These are phyloP conservation scores for Spilosoma lubricipeda DNA, from an alignment of 2,888 invertebrate species.

Conservation along the genomic window DNA sequence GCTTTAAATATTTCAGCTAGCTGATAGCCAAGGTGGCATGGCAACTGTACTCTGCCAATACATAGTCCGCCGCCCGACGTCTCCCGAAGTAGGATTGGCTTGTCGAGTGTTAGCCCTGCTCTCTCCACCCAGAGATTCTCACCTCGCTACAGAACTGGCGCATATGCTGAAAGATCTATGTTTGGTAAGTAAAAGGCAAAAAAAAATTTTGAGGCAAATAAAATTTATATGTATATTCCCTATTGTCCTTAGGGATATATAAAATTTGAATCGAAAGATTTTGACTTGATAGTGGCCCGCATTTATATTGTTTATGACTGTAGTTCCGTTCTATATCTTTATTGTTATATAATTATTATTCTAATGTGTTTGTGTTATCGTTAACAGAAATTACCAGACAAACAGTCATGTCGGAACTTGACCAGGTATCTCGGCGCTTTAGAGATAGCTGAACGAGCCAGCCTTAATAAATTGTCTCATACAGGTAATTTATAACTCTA, in stretches of 20 bases:
- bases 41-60: constrained; percentile 70
- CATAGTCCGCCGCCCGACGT: constrained; percentile 63
- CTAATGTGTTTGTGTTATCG: neutral
- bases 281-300: too few relatives aligned
- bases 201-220: too few relatives aligned
- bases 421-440: constrained; percentile 78
- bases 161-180: constrained; percentile 66
- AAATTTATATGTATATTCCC: too few relatives aligned
- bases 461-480: constrained; percentile 74
- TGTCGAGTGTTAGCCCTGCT: constrained; percentile 80
- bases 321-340: too few relatives aligned
- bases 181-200: too few relatives aligned
- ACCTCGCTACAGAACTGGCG: constrained; percentile 67
- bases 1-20: constrained; percentile 54
- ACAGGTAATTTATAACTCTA: constrained; percentile 68
- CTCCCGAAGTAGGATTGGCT: constrained; percentile 68
- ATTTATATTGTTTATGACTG: too few relatives aligned
- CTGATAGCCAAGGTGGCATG: constrained; percentile 80
- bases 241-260: too few relatives aligned
- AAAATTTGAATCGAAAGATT: too few relatives aligned
- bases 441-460: constrained; percentile 73
- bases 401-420: constrained; percentile 77
- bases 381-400: constrained; percentile 79
- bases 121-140: constrained; percentile 73
- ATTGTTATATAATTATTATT: too few relatives aligned